Conservation (phyloP, 2,888 invertebrate species). For the Drepanosiphum platanoidis region DNA sequence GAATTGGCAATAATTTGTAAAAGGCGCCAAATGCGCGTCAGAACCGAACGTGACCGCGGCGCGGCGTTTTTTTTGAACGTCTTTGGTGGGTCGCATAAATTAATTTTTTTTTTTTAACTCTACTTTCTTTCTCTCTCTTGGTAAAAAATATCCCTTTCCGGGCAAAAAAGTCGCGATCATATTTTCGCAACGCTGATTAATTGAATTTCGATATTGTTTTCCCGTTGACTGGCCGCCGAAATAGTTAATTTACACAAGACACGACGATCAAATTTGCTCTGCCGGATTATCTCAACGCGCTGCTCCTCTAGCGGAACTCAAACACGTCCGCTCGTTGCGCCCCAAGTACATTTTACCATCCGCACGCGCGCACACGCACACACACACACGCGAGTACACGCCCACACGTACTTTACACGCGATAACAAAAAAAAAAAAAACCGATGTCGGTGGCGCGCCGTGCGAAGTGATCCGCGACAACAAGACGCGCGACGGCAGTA, state of each 20-base stretch:
- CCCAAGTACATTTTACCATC: neutral
- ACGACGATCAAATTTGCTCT: neutral
- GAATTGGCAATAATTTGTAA: slow-evolving; percentile 10
- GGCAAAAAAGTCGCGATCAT: neutral
- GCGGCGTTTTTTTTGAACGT: slow-evolving; percentile 47
- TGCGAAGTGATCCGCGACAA: slow-evolving; percentile 37
- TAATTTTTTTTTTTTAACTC: neutral
- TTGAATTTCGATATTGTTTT: neutral
- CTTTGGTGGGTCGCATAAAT: slow-evolving; percentile 18
- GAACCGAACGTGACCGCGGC: neutral
- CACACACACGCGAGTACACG: neutral
- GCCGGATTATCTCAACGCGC: neutral
- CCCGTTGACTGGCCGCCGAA: neutral
- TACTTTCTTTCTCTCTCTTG: neutral
- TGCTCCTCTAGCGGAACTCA: too few relatives aligned
- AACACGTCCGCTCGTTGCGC: neutral
- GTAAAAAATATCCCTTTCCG: neutral
- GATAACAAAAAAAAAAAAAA: slow-evolving; percentile 26
- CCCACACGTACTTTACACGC: neutral
- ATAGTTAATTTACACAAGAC: neutral
- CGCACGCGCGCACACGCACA: neutral
- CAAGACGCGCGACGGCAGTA: slow-evolving; percentile 22
- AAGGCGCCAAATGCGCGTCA: slow-evolving; percentile 31
- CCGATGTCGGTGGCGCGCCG: slow-evolving; percentile 28
- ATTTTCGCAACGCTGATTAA: neutral